phyloP scores from a whole-genome alignment of 1,140 invertebrate genomes.

The Planococcus citri region DNA sequence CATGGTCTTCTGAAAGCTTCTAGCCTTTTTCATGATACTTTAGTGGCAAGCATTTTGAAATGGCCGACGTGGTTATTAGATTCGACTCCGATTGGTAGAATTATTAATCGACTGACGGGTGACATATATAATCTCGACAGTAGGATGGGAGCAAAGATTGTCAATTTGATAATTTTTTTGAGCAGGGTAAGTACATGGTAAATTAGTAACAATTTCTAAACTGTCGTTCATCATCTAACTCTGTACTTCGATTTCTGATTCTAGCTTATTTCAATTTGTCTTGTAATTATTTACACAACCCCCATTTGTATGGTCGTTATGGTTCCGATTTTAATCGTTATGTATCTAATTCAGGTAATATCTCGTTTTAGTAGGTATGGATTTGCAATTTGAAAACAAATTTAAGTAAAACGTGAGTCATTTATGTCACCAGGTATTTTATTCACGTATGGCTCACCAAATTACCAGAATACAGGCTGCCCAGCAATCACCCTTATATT shows the following conservation, averaged over 20 bases:
- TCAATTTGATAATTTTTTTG: not conserved
- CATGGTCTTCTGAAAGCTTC: slow-evolving; percentile 43
- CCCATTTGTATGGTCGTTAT: slow-evolving; percentile 73
- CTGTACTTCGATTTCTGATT: slow-evolving; percentile 33
- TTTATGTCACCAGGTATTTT: slow-evolving; percentile 57
- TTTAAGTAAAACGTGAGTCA: not conserved
- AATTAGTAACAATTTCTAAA: no score
- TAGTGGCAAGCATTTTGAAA: slow-evolving; percentile 61
- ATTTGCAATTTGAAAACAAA: no score
- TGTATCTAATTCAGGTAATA: slow-evolving; percentile 72
- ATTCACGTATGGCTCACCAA: slow-evolving; percentile 85
- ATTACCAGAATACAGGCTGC: slow-evolving; percentile 90
- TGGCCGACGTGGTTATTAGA: slow-evolving; percentile 73
- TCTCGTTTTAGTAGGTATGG: no score
- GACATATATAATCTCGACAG: slow-evolving; percentile 55
- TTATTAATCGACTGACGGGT: slow-evolving; percentile 67
- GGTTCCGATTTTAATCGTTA: slow-evolving; percentile 70
- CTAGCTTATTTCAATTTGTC: slow-evolving; percentile 70
- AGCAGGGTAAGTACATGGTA: not conserved
- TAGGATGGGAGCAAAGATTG: not conserved
- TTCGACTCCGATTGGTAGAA: slow-evolving; percentile 71
- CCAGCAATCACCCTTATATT: slow-evolving; percentile 94
- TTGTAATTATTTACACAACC: slow-evolving; percentile 82
- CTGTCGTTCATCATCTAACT: no score
- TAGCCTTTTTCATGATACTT: slow-evolving; percentile 54